Conservation (phyloP, 2,888 invertebrate genomes). For the Acleris emargana region DNA sequence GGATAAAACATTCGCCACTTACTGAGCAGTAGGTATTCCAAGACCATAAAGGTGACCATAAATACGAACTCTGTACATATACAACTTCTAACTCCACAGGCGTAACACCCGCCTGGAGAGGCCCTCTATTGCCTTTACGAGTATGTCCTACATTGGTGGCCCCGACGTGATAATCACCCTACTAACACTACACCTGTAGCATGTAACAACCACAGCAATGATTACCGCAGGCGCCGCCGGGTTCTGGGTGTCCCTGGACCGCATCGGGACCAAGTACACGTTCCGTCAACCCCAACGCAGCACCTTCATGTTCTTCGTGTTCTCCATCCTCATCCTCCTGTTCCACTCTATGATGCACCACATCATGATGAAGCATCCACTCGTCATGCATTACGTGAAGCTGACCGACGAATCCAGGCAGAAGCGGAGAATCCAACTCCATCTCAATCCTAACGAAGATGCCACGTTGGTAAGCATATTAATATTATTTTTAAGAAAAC, state of each 20-base stretch:
- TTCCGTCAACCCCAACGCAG: conserved; percentile 90
- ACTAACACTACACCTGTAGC: no score
- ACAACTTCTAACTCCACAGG: no score
- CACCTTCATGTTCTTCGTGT: conserved; percentile 93
- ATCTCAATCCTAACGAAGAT: conserved; percentile 93
- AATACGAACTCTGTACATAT: no score
- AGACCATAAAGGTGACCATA: no score
- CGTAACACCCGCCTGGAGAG: no score
- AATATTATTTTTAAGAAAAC: no score
- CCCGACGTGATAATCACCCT: no score
- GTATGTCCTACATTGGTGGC: no score
- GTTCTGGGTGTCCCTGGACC: conserved; percentile 92
- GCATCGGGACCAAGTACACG: conserved; percentile 92
- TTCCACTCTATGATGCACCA: conserved; percentile 91
- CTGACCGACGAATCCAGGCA: conserved; percentile 89
- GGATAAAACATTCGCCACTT: no score
- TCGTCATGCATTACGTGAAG: conserved; percentile 92
- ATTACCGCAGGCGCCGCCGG: conserved; percentile 90
- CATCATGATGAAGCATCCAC: conserved; percentile 90
- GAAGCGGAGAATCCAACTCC: conserved; percentile 89
- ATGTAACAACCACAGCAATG: not conserved
- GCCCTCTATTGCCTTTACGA: no score
- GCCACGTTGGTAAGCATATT: conserved; percentile 86
- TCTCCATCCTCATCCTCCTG: conserved; percentile 90
- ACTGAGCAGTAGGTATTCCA: no score